Evolutionary conservation across 2,113 vertebrate species (phyloP).

Genomic region (Pampusana beccarii): DNA sequence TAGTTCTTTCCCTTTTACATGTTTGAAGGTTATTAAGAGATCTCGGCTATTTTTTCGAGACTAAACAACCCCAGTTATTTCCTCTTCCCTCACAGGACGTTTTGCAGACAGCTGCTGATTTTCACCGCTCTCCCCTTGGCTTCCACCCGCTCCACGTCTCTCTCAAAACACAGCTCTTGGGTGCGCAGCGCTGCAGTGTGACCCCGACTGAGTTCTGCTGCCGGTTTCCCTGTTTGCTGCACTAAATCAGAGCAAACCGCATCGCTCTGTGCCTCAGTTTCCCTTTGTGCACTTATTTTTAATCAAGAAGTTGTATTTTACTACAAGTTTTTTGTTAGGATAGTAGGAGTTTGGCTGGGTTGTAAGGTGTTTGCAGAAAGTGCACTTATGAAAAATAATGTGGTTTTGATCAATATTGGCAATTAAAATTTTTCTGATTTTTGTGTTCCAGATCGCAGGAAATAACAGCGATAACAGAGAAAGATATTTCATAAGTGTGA

Average conservation of each 20-base stretch:
- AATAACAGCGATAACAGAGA: neutral
- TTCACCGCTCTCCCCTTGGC: neutral
- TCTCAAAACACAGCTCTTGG: neutral
- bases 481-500: neutral
- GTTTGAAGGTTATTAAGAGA: neutral
- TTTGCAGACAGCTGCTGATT: neutral
- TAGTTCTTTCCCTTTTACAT: neutral
- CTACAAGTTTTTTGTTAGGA: neutral
- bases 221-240: rapidly evolving
- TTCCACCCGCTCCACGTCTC: neutral
- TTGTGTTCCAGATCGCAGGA: neutral
- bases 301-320: neutral
- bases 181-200: rapidly evolving
- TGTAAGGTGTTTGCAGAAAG: neutral
- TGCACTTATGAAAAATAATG: neutral
- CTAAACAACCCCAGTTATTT: neutral
- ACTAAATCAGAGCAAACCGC: rapidly evolving
- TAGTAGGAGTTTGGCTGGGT: neutral
- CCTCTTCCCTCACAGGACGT: neutral
- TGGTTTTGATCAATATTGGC: neutral
- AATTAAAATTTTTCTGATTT: neutral
- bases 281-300: neutral
- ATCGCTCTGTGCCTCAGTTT: neutral
- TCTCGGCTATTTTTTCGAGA: neutral
- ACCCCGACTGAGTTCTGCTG: neutral